Percentiles rank a stretch among this genome's conserved stretches.
These are phyloP conservation scores for Toxotes jaculatrix DNA, from an alignment of 2,113 vertebrate genomes.

Conservation along the genomic window DNA sequence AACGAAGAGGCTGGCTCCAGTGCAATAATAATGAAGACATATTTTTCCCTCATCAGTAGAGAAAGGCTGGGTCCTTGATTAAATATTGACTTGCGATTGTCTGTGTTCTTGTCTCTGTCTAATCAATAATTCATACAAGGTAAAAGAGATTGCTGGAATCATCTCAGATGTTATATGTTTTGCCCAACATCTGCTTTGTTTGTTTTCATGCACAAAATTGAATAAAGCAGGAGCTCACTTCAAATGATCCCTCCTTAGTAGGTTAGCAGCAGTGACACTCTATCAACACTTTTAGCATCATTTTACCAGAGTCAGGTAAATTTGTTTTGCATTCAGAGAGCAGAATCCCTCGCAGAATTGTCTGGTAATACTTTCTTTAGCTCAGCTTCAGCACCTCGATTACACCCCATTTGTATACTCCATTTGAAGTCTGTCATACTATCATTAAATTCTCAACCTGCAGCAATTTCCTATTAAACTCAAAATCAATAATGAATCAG, in stretches of 20 bases:
- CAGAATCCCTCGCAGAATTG: neutral
- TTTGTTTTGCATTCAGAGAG: slow-evolving; percentile 24
- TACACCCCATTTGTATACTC: slow-evolving; percentile 2
- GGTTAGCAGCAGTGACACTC: slow-evolving; percentile 20
- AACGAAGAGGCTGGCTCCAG: slow-evolving; percentile 56
- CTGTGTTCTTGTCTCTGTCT: slow-evolving; percentile 70
- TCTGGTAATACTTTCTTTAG: slow-evolving; percentile 17
- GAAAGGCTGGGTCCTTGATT: slow-evolving; percentile 74
- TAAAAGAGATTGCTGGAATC: slow-evolving; percentile 69
- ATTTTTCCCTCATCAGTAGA: slow-evolving; percentile 59
- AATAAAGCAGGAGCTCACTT: neutral
- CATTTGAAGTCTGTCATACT: slow-evolving; percentile 18
- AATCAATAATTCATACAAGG: slow-evolving; percentile 82
- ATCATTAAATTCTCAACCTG: slow-evolving; percentile 45
- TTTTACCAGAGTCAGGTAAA: slow-evolving; percentile 14
- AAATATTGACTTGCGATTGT: slow-evolving; percentile 83
- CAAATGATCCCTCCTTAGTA: slow-evolving; percentile 4
- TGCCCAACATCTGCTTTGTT: slow-evolving; percentile 49
- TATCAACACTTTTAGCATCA: slow-evolving; percentile 19
- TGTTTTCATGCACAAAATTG: slow-evolving; percentile 31
- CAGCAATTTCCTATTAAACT: slow-evolving; percentile 33
- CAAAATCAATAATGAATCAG: slow-evolving; percentile 29
- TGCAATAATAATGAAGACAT: slow-evolving; percentile 74
- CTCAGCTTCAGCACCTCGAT: slow-evolving; percentile 24
- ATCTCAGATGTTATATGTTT: slow-evolving; percentile 47